Percentiles rank a stretch among this genome's conserved stretches.
Conservation (phyloP, 2,113 vertebrate genomes). For the Myxocyprinus asiaticus region DNA sequence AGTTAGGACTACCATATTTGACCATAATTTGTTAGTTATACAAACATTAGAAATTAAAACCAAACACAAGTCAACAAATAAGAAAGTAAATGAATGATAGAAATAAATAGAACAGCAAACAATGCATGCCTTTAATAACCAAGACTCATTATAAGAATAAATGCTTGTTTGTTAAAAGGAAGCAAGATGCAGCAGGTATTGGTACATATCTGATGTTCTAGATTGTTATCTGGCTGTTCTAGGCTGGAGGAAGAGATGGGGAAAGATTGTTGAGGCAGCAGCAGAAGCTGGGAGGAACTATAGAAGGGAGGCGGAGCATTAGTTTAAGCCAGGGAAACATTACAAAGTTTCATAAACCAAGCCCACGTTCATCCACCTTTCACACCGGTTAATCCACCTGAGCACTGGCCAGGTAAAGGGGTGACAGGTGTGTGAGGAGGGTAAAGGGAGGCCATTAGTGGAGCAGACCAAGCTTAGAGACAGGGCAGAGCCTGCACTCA, state of each 20-base stretch:
- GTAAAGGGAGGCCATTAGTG: slow-evolving; percentile 61
- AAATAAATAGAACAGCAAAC: slow-evolving; percentile 43
- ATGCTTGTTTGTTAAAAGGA: slow-evolving; percentile 53
- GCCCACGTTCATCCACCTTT: slow-evolving; percentile 67
- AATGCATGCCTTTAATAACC: slow-evolving; percentile 24
- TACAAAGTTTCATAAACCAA: too few relatives aligned
- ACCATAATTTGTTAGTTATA: slow-evolving; percentile 55
- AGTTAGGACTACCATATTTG: slow-evolving; percentile 70
- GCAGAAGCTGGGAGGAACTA: slow-evolving; percentile 73
- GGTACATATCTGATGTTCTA: slow-evolving; percentile 52
- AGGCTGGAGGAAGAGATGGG: slow-evolving; percentile 65
- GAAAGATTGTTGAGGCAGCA: slow-evolving; percentile 63
- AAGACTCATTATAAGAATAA: slow-evolving; percentile 25
- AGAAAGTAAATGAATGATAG: too few relatives aligned
- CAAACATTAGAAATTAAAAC: slow-evolving; percentile 56
- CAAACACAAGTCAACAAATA: slow-evolving; percentile 41
- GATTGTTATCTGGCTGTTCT: slow-evolving; percentile 10
- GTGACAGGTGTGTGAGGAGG: slow-evolving; percentile 39
- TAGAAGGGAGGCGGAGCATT: slow-evolving; percentile 64
- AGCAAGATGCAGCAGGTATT: slow-evolving; percentile 82
- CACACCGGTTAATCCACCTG: not conserved
- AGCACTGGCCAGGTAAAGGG: not conserved
- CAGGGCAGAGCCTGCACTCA: slow-evolving; percentile 68
- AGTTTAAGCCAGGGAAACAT: slow-evolving; percentile 67
- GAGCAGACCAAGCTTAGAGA: slow-evolving; percentile 42